Evolutionary conservation across 2,113 vertebrate genomes (phyloP).

Genomic region (Corythoichthys haematopterus): DNA sequence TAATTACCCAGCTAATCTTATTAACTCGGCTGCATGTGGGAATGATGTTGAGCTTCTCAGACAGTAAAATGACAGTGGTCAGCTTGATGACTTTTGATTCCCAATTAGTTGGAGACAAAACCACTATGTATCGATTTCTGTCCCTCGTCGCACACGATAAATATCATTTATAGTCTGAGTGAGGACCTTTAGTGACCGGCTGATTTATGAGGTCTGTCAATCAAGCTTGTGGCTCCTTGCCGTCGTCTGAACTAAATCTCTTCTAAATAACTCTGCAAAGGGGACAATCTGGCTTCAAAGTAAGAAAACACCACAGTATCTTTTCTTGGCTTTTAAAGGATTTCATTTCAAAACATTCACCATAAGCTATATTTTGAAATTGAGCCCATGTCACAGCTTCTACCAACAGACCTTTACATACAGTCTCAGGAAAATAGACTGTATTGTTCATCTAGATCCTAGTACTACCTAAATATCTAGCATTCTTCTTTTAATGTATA

Average conservation of each 20-base stretch:
- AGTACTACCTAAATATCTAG: too few species aligned
- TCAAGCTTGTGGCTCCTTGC: slow-evolving; percentile 1
- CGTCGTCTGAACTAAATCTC: not conserved
- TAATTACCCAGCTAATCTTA: slow-evolving; percentile 44
- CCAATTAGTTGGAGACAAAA: slow-evolving; percentile 11
- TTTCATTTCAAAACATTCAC: not conserved
- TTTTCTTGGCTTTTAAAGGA: not conserved
- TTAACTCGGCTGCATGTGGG: slow-evolving; percentile 29
- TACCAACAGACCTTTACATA: not conserved
- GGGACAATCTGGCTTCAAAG: not conserved
- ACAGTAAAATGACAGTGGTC: not conserved
- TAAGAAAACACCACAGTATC: not conserved
- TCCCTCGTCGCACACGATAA: not conserved
- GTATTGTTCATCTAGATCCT: too few species aligned
- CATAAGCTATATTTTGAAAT: not conserved
- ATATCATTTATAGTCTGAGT: not conserved
- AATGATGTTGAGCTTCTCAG: slow-evolving; percentile 27
- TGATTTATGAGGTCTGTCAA: not conserved
- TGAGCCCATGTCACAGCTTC: not conserved
- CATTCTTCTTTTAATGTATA: too few species aligned
- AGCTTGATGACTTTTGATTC: slow-evolving; percentile 11
- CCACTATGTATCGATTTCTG: not conserved
- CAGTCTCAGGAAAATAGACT: too few species aligned
- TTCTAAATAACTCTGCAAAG: not conserved
- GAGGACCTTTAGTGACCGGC: not conserved